Conservation (phyloP, 1,140 invertebrate species). For the Acromyrmex heyeri region DNA sequence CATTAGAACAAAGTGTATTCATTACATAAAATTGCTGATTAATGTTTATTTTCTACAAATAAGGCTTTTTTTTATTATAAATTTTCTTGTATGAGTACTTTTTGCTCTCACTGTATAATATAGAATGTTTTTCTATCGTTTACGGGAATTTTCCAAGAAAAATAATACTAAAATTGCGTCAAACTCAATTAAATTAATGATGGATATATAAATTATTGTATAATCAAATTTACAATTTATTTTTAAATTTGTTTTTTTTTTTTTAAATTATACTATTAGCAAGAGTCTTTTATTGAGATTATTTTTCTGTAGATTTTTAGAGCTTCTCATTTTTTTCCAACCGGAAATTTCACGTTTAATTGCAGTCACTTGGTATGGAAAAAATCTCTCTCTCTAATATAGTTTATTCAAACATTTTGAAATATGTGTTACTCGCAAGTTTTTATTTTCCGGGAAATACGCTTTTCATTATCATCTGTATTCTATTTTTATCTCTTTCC, state of each 20-base stretch:
- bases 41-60: too few relatives aligned
- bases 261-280: not conserved
- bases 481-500: not conserved
- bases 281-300: not conserved
- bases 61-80: too few relatives aligned
- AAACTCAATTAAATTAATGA: not conserved
- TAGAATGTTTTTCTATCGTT: not conserved
- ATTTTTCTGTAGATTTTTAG: not conserved
- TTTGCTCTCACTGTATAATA: too few relatives aligned
- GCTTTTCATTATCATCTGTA: not conserved
- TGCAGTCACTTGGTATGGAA: not conserved
- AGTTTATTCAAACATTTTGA: not conserved
- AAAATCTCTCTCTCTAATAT: not conserved
- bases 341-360: constrained; percentile 5
- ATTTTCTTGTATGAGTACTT: too few relatives aligned
- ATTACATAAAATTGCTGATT: too few relatives aligned
- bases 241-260: not conserved
- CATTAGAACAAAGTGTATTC: too few relatives aligned
- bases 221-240: not conserved
- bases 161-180: not conserved
- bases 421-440: not conserved
- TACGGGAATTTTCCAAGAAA: not conserved
- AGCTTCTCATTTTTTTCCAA: not conserved
- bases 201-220: not conserved
- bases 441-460: not conserved